A percentile compares a stretch with the other conserved stretches of the same genome.
phyloP scores from a whole-genome alignment of 35 echinoderm and acorn worm genomes.

The Ophiothrix spiculata region DNA sequence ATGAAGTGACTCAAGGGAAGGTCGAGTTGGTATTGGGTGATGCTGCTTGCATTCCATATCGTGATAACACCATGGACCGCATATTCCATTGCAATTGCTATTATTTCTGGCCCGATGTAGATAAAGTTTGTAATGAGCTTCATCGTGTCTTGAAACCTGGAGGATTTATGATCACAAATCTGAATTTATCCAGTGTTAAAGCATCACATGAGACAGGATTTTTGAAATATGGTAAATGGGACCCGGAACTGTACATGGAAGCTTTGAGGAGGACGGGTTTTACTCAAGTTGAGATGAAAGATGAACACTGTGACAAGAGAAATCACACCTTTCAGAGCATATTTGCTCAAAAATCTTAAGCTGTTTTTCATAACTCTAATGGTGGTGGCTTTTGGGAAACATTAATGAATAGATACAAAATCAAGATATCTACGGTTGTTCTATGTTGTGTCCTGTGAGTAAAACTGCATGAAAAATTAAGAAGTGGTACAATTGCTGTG shows the following conservation, averaged over 20 bases:
- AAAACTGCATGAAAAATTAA: too few relatives aligned
- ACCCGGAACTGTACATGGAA: slow-evolving; percentile 62
- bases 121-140: slow-evolving; percentile 33
- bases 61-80: slow-evolving; percentile 55
- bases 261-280: slow-evolving; percentile 43
- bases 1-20: slow-evolving; percentile 42
- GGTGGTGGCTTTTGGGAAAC: too few relatives aligned
- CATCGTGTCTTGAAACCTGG: slow-evolving; percentile 63
- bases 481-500: too few relatives aligned
- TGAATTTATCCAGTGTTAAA: slow-evolving; percentile 10
- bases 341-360: slow-evolving; percentile 29
- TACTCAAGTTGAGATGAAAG: slow-evolving; percentile 49
- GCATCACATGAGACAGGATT: slow-evolving; percentile 11
- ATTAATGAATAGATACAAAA: too few relatives aligned
- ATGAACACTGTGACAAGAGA: background rate
- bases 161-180: slow-evolving; percentile 60
- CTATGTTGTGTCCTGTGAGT: too few relatives aligned
- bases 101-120: slow-evolving; percentile 88
- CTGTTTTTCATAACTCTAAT: too few relatives aligned
- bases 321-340: slow-evolving; percentile 24
- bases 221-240: slow-evolving; percentile 17
- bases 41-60: slow-evolving; percentile 56
- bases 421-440: too few relatives aligned
- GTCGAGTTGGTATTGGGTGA: slow-evolving; percentile 59
- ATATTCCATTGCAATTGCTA: slow-evolving; percentile 85